These are phyloP conservation scores for mouse (Mus musculus) DNA, from an alignment of 2,113 vertebrate genomes.

Conservation along the genomic window GRCm39 chr11:89280001-89280500, in stretches of 20 bases:
- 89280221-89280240: background rate
- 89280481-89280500: background rate
- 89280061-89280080: slow-evolving; percentile 76
- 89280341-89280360: background rate
- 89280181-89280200: slow-evolving; percentile 26
- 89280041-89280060: slow-evolving; percentile 75
- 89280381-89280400: background rate
- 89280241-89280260: background rate
- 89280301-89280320: background rate
- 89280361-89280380: background rate
- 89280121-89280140: slow-evolving; percentile 65
- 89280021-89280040: slow-evolving; percentile 75
- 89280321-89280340: background rate
- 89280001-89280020: slow-evolving; percentile 74
- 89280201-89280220: slow-evolving; percentile 44
- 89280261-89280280: slow-evolving; percentile 49
- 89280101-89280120: slow-evolving; percentile 64
- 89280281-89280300: slow-evolving; percentile 2
- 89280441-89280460: background rate
- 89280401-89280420: background rate
- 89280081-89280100: slow-evolving; percentile 70
- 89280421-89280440: background rate
- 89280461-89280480: slow-evolving; percentile 31
- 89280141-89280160: slow-evolving; percentile 59
- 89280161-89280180: slow-evolving; percentile 61